Base-by-base conservation (phyloP, 1,140 invertebrate genomes). In the Phthorimaea operculella region DNA sequence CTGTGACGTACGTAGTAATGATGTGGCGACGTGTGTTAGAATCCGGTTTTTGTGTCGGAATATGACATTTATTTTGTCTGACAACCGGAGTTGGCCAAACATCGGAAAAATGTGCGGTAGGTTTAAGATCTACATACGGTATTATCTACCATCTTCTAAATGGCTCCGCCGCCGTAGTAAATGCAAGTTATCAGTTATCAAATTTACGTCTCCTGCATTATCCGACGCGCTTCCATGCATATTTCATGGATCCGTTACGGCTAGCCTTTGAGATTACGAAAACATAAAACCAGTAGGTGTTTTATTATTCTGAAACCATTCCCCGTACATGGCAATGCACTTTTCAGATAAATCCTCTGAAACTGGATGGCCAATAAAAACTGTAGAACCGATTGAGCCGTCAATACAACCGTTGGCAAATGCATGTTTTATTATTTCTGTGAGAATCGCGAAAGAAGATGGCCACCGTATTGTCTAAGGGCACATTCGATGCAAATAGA, bases 281-380 rank as follows among this genome's bases (percentile, higher is more conserved):
- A 60, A 54, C 63, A 68, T 76, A 73, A 76, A 76, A 70, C 45
- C 59, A 68, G 60, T 69, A 75, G 34, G 57, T 67, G 54, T 72
- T 72, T 72, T 74, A 76, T 68, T 76, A 69, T 72, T 74, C 65
- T 49, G 10, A 49, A 51, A 54, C 63, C 69, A 61, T 68, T 70
- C 56, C 51, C 58, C 28, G 52, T 58, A 76, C 74, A 76, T 54
- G 65, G 66, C 57, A 69, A 60, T 72, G 74, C 74, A 76, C 74
- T 76, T 66, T 60, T 61, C 62, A 62, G 62, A 76, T 72, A 67
- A 66, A 73, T 52, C 60, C 62, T 61, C 59, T 61, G 60, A 65
- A 58, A 70, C 64, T 54, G 60, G 53, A 63, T 62, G 55, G 63
- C 57, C 64, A 68, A 76, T 74, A 76, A 76, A 74, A 70, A 57